These are phyloP conservation scores for Lepidiolamprologus cunningtoni DNA, from an alignment of 2,113 vertebrate genomes.

Conservation along the genomic window DNA sequence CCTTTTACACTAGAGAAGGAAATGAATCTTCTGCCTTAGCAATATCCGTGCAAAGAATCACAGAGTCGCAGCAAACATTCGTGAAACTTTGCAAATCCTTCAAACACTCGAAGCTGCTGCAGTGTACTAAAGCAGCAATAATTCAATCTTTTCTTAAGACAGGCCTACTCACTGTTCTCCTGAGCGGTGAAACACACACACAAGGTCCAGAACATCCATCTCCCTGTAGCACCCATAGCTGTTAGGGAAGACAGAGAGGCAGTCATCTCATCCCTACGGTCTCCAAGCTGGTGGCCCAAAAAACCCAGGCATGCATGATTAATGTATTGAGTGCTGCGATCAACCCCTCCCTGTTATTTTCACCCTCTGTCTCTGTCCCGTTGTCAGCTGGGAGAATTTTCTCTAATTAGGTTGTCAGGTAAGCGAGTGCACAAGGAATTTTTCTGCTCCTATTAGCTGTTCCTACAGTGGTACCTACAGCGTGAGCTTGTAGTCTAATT, in stretches of 20 bases:
- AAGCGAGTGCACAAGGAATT: neutral
- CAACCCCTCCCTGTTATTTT: neutral
- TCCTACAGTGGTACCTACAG: neutral
- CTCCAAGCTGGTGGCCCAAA: neutral
- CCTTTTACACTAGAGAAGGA: neutral
- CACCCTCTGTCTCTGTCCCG: neutral
- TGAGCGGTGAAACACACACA: slow-evolving; percentile 35
- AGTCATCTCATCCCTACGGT: neutral
- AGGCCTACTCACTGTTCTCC: slow-evolving; percentile 55
- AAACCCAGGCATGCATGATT: slow-evolving; percentile 59
- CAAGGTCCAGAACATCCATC: slow-evolving; percentile 45
- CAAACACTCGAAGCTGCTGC: neutral
- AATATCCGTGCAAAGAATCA: neutral
- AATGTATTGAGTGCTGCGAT: slow-evolving; percentile 44
- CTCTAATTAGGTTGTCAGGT: neutral
- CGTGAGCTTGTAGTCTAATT: neutral
- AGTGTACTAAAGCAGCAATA: neutral
- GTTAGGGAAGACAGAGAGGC: neutral
- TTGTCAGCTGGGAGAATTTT: neutral
- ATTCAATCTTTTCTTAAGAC: neutral
- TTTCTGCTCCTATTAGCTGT: neutral
- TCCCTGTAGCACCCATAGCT: slow-evolving; percentile 52
- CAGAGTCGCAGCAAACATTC: neutral
- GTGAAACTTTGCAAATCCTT: neutral
- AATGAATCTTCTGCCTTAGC: neutral